Evolutionary conservation across 2,888 invertebrate species (phyloP), one percentile per base, ranked within the genome.

Genomic region (Hirtodrosophila alboralis): DNA sequence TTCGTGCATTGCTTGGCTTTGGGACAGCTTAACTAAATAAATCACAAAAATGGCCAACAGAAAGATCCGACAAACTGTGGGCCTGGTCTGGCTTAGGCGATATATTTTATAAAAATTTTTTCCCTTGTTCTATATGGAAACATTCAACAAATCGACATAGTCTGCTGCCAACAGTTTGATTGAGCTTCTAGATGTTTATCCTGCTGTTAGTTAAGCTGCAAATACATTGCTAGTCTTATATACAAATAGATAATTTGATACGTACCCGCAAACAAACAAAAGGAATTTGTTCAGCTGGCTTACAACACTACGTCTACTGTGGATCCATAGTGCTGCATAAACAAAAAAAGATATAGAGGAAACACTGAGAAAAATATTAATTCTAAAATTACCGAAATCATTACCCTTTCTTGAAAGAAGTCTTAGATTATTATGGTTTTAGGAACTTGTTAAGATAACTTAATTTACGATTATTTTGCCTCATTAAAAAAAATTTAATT

Each of bases 11-110:
- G 83, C 62, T 59, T 61, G 77, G 79, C 72, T 80, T 73, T 74
- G 64, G 60, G 68, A 69, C 74, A 76, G 86, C 86, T 86, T 84
- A 76, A 56, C 74, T 48, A 79, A 86, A 81, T 81, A 81, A 81
- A 81, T 81, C 86, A 80, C 76, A 56, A 72, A 75, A 79, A 68
- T 49, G 56, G 64, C 33, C 38, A 56, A 60, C 52, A 47, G 52
- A 37, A 37, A 56, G 52, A 61, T 65, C 40, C 57, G 49, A 59
- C 62, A 53, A 69, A 60, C 68, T 61, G 18, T 41, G 52, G 62
- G 30, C 57, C 45, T 30, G 31, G 31, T 33, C 21, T 53, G 79
- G 56, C 62, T 78, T 56, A 53, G 36, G 26, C 53, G 13, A 54
- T 53, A 53, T 60, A 52, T 74, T 76, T 64, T 81, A 69, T 54